phyloP scores from a whole-genome alignment of 2,888 invertebrate species.

The Melinopterus prodromus region DNA sequence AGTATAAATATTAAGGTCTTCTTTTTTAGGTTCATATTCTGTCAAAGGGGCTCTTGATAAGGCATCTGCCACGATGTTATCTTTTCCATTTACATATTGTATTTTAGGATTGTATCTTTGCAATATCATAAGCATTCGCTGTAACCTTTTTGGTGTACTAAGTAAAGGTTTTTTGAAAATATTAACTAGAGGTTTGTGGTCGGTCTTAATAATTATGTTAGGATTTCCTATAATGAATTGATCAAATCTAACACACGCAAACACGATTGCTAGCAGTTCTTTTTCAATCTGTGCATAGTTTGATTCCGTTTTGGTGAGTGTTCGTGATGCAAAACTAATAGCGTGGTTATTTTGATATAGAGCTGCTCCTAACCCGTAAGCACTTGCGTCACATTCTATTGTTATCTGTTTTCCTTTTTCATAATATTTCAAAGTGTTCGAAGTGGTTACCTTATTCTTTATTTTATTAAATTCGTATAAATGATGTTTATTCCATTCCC shows the following conservation, averaged over 20 bases:
- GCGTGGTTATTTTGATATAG: constrained; percentile 43
- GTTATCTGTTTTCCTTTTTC: constrained; percentile 19
- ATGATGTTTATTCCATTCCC: constrained; percentile 18
- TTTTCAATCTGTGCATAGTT: constrained; percentile 36
- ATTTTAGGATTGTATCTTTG: constrained; percentile 30
- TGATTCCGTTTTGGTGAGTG: constrained; percentile 31
- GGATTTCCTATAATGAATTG: constrained; percentile 40
- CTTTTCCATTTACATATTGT: constrained; percentile 15
- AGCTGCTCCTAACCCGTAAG: constrained; percentile 40
- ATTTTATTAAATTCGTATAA: constrained; percentile 18
- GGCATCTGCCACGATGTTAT: constrained; percentile 28
- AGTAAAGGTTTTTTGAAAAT: constrained; percentile 17
- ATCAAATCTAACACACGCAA: constrained; percentile 40
- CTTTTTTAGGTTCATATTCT: background rate
- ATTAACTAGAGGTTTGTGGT: constrained; percentile 39
- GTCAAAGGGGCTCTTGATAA: constrained; percentile 22
- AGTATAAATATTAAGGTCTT: background rate
- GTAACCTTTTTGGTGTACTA: constrained; percentile 32
- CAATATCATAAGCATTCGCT: constrained; percentile 32
- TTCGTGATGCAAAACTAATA: constrained; percentile 42
- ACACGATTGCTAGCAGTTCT: constrained; percentile 39
- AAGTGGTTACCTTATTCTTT: constrained; percentile 8
- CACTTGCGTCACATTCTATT: constrained; percentile 30
- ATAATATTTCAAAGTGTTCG: constrained; percentile 28
- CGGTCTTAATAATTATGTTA: constrained; percentile 38